These are phyloP conservation scores for Nymphalis urticae DNA, from an alignment of 2,888 invertebrate genomes.

Conservation along the genomic window DNA sequence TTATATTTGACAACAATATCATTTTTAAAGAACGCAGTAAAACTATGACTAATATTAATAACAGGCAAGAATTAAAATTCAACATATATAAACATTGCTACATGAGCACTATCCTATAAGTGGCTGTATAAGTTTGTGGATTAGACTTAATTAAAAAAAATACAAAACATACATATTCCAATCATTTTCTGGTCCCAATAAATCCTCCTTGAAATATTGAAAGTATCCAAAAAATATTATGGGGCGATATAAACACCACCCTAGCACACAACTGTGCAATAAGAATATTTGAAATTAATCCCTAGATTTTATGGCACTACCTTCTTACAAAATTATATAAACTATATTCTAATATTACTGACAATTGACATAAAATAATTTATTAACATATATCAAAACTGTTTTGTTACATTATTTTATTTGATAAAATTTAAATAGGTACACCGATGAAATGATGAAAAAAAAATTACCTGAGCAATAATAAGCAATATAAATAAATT, in stretches of 20 bases:
- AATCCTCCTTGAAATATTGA: background rate
- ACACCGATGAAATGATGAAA: background rate
- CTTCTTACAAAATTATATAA: conserved; percentile 3
- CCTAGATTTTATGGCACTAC: conserved; percentile 6
- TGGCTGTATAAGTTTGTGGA: background rate
- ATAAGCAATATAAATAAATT: conserved; percentile 1
- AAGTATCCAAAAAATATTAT: background rate
- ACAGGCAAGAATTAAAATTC: background rate
- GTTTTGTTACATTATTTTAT: background rate
- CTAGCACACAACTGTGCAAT: background rate
- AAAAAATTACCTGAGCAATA: background rate
- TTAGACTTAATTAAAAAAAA: background rate
- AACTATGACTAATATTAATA: background rate
- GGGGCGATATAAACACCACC: background rate
- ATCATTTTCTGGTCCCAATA: conserved; percentile 12
- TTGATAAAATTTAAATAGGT: background rate
- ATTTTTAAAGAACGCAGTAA: too few species aligned
- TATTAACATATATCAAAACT: background rate
- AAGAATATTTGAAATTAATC: background rate
- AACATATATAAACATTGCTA: background rate
- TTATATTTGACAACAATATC: too few species aligned
- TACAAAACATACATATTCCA: background rate
- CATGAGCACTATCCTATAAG: background rate
- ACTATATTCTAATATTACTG: background rate
- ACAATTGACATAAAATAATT: conserved; percentile 1